phyloP scores from a whole-genome alignment of 1,140 invertebrate species.

The Anadara kagoshimensis region DNA sequence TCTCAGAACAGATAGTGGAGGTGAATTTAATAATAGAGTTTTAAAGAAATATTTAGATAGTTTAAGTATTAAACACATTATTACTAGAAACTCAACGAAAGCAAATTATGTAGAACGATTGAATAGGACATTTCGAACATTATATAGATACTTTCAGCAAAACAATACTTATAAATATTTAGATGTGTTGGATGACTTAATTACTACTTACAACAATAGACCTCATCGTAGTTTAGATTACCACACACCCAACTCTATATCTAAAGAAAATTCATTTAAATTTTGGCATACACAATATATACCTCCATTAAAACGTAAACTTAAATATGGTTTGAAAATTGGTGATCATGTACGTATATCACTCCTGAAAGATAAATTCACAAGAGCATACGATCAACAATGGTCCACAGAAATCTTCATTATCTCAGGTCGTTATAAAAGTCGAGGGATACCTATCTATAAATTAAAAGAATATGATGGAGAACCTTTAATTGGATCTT shows the following conservation, averaged over 20 bases:
- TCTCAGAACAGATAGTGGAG: constrained; percentile 12
- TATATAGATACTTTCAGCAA: constrained; percentile 27
- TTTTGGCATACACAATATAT: no score
- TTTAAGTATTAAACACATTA: constrained; percentile 2
- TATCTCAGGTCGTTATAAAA: constrained; percentile 21
- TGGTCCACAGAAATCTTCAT: constrained; percentile 37
- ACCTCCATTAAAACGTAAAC: background rate
- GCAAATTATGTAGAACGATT: constrained; percentile 16
- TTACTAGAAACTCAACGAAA: constrained; percentile 24
- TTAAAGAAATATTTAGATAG: constrained; percentile 12
- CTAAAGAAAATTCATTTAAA: no score
- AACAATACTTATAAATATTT: constrained; percentile 21
- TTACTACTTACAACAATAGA: constrained; percentile 17
- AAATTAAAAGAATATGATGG: constrained; percentile 28
- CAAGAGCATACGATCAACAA: constrained; percentile 31
- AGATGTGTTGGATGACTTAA: constrained; percentile 10
- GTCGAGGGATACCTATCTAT: constrained; percentile 29
- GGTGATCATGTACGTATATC: constrained; percentile 33
- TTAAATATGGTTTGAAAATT: constrained; percentile 26
- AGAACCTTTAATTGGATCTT: constrained; percentile 5
- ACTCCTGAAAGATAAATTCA: constrained; percentile 22
- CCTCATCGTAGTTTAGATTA: constrained; percentile 6
- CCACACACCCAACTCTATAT: no score
- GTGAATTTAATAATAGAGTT: constrained; percentile 21
- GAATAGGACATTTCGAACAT: constrained; percentile 9